Conservation (phyloP, 2,888 invertebrate genomes). For the Eupeodes latifasciatus region DNA sequence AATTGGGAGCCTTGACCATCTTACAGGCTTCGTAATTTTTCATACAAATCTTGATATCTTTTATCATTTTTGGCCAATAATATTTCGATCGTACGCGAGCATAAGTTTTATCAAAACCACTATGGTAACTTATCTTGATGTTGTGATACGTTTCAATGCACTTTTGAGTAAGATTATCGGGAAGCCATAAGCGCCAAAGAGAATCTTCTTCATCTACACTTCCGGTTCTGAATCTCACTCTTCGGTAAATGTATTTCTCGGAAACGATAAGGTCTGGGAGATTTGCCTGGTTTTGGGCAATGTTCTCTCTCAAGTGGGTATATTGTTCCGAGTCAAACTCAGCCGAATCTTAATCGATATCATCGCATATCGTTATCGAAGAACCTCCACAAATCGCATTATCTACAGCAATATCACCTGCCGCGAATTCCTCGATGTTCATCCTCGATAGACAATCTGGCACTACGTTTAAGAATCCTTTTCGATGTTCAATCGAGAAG, state of each 20-base stretch:
- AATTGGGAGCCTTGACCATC: background rate
- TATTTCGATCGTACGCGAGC: background rate
- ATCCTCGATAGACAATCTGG: no score
- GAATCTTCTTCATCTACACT: background rate
- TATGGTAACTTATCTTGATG: background rate
- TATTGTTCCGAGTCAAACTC: background rate
- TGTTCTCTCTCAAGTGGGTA: no score
- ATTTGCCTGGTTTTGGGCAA: no score
- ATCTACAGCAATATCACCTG: background rate
- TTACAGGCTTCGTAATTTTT: background rate
- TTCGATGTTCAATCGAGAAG: no score
- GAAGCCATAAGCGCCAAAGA: background rate
- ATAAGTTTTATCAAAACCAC: conserved; percentile 6
- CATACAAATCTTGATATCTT: background rate
- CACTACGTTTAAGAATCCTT: no score
- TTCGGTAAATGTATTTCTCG: background rate
- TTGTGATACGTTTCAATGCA: background rate
- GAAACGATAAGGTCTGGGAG: background rate
- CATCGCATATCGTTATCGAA: background rate
- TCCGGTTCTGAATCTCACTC: background rate
- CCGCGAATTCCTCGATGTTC: background rate
- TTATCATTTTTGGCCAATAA: conserved; percentile 2
- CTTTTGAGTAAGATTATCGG: background rate
- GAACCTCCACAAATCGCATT: background rate
- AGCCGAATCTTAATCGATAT: background rate